Base-by-base conservation (phyloP, 2,113 vertebrate genomes). In the Otis tarda region DNA sequence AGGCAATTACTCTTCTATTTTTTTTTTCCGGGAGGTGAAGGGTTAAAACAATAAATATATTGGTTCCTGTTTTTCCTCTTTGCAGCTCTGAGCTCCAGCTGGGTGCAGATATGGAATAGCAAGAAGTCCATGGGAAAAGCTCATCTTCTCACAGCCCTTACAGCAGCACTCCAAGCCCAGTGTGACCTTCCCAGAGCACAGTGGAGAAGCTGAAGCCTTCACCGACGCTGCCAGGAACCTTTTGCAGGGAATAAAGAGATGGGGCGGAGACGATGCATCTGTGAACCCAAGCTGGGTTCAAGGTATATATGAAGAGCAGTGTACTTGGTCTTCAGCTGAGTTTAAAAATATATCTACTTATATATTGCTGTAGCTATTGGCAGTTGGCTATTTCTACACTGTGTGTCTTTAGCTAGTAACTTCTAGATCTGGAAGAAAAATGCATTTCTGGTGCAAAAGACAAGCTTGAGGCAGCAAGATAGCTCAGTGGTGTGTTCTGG, bases 11-110 rank as follows among this genome's bases (percentile, higher is more conserved):
- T 68, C 30, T 87, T 65, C 37, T 78, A 18, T 52, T 64, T 52
- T 64, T 52, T 83, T 76, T 80, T 74, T 14, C 39, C 1, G 6
- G 49, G 35, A 93, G 91, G 87, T 89, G 87, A 95, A 55, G 94
- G 90, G 90, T 97, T 97, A 96, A 97, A 94, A 94, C 83, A 96
- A 96, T 92, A 96, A 91, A 57, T 84, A 87, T 49, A 65, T 93
- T 82, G 53, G 90, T 95, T 96, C 95, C 89, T 96, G 88, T 89
- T 95, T 96, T 92, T 60, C 37, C 57, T 93, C 69, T 60, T 69
- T 87, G 86, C 80, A 94, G 80, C 80, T 94, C 81, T 93, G 86
- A 73, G 83, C 80, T 95, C 94, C 95, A 96, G 95, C 90, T 96
- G 96, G 61, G 89, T 82, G 83, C 73, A 84, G 95, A 76, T 61